Evolutionary conservation across 2,113 vertebrate species (phyloP), one percentile per base, ranked within the genome.

Genomic region (Scophthalmus maximus): DNA sequence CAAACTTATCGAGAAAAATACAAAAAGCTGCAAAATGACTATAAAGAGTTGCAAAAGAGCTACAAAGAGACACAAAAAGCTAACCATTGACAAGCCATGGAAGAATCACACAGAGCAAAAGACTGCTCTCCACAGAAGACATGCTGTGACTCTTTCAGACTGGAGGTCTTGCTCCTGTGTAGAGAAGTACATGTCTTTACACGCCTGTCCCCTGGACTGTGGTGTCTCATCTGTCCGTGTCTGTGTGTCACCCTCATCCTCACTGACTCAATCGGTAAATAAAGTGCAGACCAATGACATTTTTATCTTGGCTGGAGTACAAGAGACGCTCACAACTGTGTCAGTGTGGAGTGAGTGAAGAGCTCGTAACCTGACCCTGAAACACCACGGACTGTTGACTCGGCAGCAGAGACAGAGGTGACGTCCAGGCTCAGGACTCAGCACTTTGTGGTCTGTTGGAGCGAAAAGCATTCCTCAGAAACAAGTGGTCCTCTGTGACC

Each of bases 371-470:
- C n/a, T 8, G 29, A 64, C 15, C 25, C 59, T 32, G 10, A 64
- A 38, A 57, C 42, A 11, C 6, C 69, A 30, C 23, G 4, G 42
- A 38, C n/a, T n/a, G n/a, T n/a, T n/a, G n/a, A n/a, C n/a, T n/a
- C n/a, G n/a, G n/a, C 12, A 46, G 64, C 40, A 38, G 32, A 46
- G 25, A 53, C 29, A 1, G 29, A 38, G 36, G 15, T 34, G 5
- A 51, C n/a, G n/a, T n/a, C n/a, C n/a, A n/a, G 27, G 23, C 8
- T 61, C 17, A 49, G n/a, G 56, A 67, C 63, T 52, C 49, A 53
- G 20, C 68, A 55, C 42, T 68, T 52, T 57, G 62, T 50, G 40
- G 51, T 63, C 65, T 36, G 44, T 55, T 65, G 52, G 32, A 60
- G 61, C 11, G 23, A 12, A 10, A 2, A 8, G 30, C 53, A 68